These are phyloP conservation scores for Catharus bicknelli DNA, from an alignment of 2,113 vertebrate genomes.

Conservation along the genomic window DNA sequence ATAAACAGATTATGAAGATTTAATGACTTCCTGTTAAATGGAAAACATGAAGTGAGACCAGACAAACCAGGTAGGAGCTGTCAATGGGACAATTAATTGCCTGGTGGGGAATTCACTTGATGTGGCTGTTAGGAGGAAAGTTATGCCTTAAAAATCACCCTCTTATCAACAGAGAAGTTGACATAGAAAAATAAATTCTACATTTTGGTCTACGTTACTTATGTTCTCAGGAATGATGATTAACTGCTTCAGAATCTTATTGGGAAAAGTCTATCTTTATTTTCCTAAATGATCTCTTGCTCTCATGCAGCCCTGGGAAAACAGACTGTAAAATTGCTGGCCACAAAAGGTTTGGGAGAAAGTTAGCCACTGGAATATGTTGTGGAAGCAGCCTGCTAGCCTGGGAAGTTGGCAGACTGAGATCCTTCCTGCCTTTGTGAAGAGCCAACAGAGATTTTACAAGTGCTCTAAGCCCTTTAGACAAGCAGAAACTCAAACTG, in stretches of 20 bases:
- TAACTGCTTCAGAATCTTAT: background rate
- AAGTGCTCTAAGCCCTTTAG: background rate
- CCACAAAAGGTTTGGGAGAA: background rate
- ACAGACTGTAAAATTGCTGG: rapidly evolving
- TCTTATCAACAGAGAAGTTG: background rate
- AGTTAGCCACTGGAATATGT: background rate
- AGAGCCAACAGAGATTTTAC: background rate
- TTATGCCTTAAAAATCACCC: background rate
- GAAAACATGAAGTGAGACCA: background rate
- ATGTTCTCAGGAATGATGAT: background rate
- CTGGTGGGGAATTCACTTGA: background rate
- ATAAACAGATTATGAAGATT: background rate
- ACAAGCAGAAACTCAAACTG: background rate
- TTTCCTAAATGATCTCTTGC: background rate
- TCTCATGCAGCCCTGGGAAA: background rate
- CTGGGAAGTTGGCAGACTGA: background rate
- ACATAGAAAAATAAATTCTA: background rate
- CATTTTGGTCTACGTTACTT: background rate
- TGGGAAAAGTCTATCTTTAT: background rate
- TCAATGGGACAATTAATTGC: background rate
- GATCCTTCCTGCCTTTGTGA: background rate
- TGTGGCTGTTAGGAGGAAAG: background rate
- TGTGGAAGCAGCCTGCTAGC: background rate
- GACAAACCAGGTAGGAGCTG: constrained; percentile 8
- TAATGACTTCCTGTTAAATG: background rate